Base-by-base conservation (phyloP, 2,113 vertebrate species). In the Grus americana region DNA sequence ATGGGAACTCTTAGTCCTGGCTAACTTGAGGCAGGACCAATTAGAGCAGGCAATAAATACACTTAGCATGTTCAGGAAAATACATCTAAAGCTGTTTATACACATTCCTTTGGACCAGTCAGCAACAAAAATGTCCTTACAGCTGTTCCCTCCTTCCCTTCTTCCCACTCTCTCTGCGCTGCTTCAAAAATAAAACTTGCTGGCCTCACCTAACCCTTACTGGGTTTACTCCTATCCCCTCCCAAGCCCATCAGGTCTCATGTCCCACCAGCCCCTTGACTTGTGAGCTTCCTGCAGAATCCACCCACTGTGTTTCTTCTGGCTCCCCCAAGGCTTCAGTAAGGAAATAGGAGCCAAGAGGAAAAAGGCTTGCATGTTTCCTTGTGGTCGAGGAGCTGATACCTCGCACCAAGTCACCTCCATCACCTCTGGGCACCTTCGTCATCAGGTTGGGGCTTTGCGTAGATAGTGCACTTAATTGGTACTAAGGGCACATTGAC, bases 61-160 rank as follows among this genome's bases (percentile, higher is more conserved):
- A 93, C 94, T 95, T 96, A 94, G 68, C 83, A 81, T 61, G 86
- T 86, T 96, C 81, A 94, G 89, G 86, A 97, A 95, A 96, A 97
- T 95, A 97, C 79, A 96, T 94, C 85, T 95, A 96, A 95, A 96
- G 79, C 89, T 96, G 96, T 95, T 92, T 93, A 96, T 86, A 95
- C 92, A 92, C 87, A 94, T 97, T 97, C 96, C 73, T 95, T 93
- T 95, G 80, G 81, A 93, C 73, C 73, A 95, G 92, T 73, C 91
- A 95, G 94, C 92, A 96, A 87, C 96, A 95, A 97, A 95, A 95
- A 82, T 72, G 84, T 76, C 91, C 66, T 94, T 89, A 93, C 83
- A 97, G 96, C 93, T 95, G 71, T 93, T 93, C 70, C n/a, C 54
- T 87, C 47, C 79, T 92, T 95, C 65, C 68, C 70, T 92, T 89